Evolutionary conservation across 2,888 invertebrate genomes (phyloP).

Genomic region (Megastigmus dorsalis): DNA sequence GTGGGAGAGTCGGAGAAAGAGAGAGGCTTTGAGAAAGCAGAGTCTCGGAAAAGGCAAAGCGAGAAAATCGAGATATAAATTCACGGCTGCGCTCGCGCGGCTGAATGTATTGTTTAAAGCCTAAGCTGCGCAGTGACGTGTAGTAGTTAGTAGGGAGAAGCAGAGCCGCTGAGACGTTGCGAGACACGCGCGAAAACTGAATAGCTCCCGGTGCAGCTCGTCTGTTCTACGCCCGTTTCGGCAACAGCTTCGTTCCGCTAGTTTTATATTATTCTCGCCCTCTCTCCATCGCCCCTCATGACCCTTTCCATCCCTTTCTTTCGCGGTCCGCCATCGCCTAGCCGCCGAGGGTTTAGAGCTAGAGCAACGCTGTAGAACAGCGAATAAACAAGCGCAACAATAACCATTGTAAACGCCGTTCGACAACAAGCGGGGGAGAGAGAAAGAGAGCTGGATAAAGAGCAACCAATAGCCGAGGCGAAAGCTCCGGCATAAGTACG

Average conservation of each 20-base stretch:
- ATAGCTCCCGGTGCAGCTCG: not conserved
- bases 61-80: slow-evolving; percentile 28
- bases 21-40: slow-evolving; percentile 8
- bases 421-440: slow-evolving; percentile 50
- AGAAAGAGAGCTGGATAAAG: slow-evolving; percentile 27
- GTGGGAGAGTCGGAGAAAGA: too few species aligned
- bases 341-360: too few species aligned
- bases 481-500: slow-evolving; percentile 21
- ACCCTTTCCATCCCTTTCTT: not conserved
- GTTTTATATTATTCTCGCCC: slow-evolving; percentile 43
- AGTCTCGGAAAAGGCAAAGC: not conserved
- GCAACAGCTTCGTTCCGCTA: slow-evolving; percentile 44
- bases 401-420: slow-evolving; percentile 57
- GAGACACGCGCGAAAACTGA: slow-evolving; percentile 21
- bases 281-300: not conserved
- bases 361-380: too few species aligned
- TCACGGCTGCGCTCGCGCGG: not conserved
- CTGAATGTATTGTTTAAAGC: slow-evolving; percentile 25
- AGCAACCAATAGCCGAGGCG: slow-evolving; percentile 53
- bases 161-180: not conserved
- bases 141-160: too few species aligned
- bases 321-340: slow-evolving; percentile 27
- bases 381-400: slow-evolving; percentile 55
- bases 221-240: not conserved
- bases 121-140: slow-evolving; percentile 9